Percentiles rank a stretch among this genome's conserved stretches.
phyloP scores from a whole-genome alignment of 64 coral and sea anemone species.

The Porites australiensis region DNA sequence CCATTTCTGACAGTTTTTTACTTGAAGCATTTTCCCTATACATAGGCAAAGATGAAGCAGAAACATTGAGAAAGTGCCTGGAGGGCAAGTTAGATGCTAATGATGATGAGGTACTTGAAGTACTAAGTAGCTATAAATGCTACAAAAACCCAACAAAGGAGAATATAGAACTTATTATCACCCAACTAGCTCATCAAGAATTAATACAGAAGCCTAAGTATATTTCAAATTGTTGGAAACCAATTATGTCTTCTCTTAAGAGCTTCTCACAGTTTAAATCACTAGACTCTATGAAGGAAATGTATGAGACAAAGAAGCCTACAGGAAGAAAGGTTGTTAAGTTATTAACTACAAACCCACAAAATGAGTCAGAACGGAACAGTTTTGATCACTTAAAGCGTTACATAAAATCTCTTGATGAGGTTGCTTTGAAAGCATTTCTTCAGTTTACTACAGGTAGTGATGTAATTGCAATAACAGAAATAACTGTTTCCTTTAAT shows the following conservation, averaged over 20 bases:
- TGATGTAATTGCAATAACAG: conserved; percentile 9
- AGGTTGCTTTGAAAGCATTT: conserved; percentile 18
- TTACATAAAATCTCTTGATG: conserved; percentile 44
- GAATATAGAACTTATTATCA: conserved; percentile 53
- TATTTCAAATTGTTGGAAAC: conserved; percentile 62
- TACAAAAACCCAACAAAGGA: conserved; percentile 63
- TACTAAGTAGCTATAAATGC: conserved; percentile 72
- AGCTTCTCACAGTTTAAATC: conserved; percentile 18
- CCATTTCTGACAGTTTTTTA: conserved; percentile 47
- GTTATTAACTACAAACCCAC: background rate
- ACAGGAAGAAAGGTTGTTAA: conserved; percentile 53
- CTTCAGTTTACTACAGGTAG: conserved; percentile 63
- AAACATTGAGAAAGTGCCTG: conserved; percentile 39
- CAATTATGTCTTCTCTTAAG: conserved; percentile 37
- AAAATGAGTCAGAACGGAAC: background rate
- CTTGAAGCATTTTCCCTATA: conserved; percentile 53
- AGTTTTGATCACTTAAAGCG: conserved; percentile 11
- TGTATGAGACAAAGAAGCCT: conserved; percentile 60
- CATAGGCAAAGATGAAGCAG: conserved; percentile 53
- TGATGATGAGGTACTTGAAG: conserved; percentile 68
- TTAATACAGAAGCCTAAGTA: conserved; percentile 52
- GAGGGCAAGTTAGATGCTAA: conserved; percentile 56
- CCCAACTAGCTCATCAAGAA: conserved; percentile 69
- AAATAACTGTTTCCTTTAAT: conserved; percentile 49
- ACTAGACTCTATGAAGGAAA: conserved; percentile 8